A percentile compares a stretch with the other conserved stretches of the same genome.
Evolutionary conservation across 2,888 invertebrate species (phyloP).

Genomic region (Artemia sinica): DNA sequence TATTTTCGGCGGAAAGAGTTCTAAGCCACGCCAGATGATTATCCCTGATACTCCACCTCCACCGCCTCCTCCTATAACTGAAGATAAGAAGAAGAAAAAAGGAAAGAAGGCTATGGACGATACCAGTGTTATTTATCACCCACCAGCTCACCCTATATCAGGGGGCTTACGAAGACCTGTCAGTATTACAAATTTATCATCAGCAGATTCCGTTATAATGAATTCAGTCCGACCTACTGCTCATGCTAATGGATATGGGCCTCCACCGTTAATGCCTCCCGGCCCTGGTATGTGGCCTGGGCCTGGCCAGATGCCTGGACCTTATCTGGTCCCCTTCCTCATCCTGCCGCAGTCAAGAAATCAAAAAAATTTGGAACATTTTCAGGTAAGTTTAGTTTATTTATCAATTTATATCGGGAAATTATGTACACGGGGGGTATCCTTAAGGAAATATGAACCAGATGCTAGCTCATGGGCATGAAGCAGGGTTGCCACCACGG

Average conservation of each 20-base stretch:
- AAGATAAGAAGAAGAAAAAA: slow-evolving; percentile 40
- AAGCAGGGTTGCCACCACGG: too few species aligned
- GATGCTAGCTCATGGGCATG: too few species aligned
- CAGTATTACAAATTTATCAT: slow-evolving; percentile 24
- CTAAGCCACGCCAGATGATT: slow-evolving; percentile 61
- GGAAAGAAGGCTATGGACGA: slow-evolving; percentile 27
- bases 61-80: slow-evolving; percentile 49
- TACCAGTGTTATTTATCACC: slow-evolving; percentile 11
- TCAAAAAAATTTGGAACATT: slow-evolving; percentile 22
- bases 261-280: slow-evolving; percentile 34
- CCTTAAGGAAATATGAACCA: too few species aligned
- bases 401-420: too few species aligned
- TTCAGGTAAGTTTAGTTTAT: not conserved
- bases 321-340: slow-evolving; percentile 25
- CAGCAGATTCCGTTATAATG: slow-evolving; percentile 7
- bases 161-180: slow-evolving; percentile 20
- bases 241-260: slow-evolving; percentile 24
- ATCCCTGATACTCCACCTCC: slow-evolving; percentile 65
- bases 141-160: slow-evolving; percentile 8
- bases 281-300: slow-evolving; percentile 37
- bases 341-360: slow-evolving; percentile 15
- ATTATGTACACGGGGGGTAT: too few species aligned
- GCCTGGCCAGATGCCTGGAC: slow-evolving; percentile 31
- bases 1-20: slow-evolving; percentile 29
- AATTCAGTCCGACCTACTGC: slow-evolving; percentile 17